A percentile compares a stretch with the other conserved stretches of the same genome.
phyloP scores from a whole-genome alignment of 1,140 invertebrate genomes.

The Argopecten irradians region DNA sequence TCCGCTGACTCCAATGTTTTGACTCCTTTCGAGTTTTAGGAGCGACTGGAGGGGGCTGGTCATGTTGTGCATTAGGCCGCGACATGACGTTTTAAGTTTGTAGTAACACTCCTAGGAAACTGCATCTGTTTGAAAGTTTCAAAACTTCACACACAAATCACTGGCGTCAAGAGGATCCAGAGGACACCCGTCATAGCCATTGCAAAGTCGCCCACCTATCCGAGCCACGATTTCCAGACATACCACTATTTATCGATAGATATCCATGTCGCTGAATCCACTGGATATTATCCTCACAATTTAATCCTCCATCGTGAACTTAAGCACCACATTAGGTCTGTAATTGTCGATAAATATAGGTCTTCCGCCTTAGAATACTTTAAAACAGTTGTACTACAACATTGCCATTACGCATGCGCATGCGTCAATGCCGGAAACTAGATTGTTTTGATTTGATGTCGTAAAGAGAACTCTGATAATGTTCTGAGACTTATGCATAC shows the following conservation, averaged over 20 bases:
- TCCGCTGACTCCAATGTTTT: slow-evolving; percentile 72
- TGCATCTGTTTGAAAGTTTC: slow-evolving; percentile 9
- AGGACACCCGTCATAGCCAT: slow-evolving; percentile 14
- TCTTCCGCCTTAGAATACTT: slow-evolving; percentile 45
- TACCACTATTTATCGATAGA: background rate
- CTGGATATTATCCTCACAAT: background rate
- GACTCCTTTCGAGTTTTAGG: slow-evolving; percentile 51
- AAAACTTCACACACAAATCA: slow-evolving; percentile 10
- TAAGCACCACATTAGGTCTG: background rate
- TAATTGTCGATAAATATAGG: slow-evolving; percentile 34
- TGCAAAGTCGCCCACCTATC: slow-evolving; percentile 6
- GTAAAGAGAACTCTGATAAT: background rate
- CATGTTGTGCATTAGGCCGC: slow-evolving; percentile 27
- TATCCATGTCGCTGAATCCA: background rate
- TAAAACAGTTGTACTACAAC: slow-evolving; percentile 41
- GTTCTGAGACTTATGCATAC: too few species aligned
- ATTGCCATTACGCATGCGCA: slow-evolving; percentile 43
- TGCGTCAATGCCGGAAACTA: background rate
- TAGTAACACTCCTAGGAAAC: background rate
- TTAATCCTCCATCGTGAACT: background rate
- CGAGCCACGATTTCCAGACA: background rate
- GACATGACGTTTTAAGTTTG: slow-evolving; percentile 33
- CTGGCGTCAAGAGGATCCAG: background rate
- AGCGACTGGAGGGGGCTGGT: slow-evolving; percentile 43
- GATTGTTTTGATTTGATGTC: slow-evolving; percentile 21